Percentiles rank a stretch among this genome's conserved stretches.
These are phyloP conservation scores for Pheosia gnoma DNA, from an alignment of 2,888 invertebrate genomes.

Conservation along the genomic window DNA sequence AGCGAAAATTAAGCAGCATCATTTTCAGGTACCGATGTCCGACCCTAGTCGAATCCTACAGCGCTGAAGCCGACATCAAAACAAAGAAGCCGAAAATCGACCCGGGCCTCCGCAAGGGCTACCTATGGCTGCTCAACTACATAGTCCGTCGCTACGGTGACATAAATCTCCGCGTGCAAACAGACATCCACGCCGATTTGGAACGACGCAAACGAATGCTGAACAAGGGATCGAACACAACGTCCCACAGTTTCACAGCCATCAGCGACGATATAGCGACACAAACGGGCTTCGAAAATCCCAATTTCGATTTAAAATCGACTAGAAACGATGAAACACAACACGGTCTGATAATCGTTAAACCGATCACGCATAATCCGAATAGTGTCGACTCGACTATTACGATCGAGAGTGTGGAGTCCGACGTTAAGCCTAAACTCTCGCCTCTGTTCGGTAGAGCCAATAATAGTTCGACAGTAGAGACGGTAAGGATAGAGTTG, in stretches of 20 bases:
- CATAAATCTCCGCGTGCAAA: slow-evolving; percentile 87
- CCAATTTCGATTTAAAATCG: slow-evolving; percentile 62
- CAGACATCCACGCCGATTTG: slow-evolving; percentile 82
- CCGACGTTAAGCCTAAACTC: slow-evolving; percentile 63
- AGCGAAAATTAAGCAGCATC: no score
- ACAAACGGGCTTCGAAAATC: slow-evolving; percentile 78
- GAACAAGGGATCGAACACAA: slow-evolving; percentile 64
- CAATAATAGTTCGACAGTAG: slow-evolving; percentile 54
- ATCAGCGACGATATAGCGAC: slow-evolving; percentile 71
- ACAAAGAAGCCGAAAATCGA: slow-evolving; percentile 84
- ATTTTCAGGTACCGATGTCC: slow-evolving; percentile 87
- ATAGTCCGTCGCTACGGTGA: slow-evolving; percentile 87
- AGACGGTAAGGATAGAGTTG: slow-evolving; percentile 67
- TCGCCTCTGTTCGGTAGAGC: slow-evolving; percentile 74
- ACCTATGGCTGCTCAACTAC: slow-evolving; percentile 88
- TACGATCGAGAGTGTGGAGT: slow-evolving; percentile 70
- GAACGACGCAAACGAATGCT: slow-evolving; percentile 75
- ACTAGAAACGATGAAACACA: slow-evolving; percentile 41
- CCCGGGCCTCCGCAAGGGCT: slow-evolving; percentile 87
- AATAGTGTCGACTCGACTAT: slow-evolving; percentile 72
- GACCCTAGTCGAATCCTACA: slow-evolving; percentile 91
- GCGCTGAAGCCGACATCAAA: slow-evolving; percentile 64
- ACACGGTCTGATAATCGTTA: slow-evolving; percentile 67
- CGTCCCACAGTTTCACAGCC: slow-evolving; percentile 58
- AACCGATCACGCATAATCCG: slow-evolving; percentile 57